Percentiles rank a stretch among this genome's conserved stretches.
phyloP scores from a whole-genome alignment of 1,140 invertebrate genomes.

The Nautilus pompilius region DNA sequence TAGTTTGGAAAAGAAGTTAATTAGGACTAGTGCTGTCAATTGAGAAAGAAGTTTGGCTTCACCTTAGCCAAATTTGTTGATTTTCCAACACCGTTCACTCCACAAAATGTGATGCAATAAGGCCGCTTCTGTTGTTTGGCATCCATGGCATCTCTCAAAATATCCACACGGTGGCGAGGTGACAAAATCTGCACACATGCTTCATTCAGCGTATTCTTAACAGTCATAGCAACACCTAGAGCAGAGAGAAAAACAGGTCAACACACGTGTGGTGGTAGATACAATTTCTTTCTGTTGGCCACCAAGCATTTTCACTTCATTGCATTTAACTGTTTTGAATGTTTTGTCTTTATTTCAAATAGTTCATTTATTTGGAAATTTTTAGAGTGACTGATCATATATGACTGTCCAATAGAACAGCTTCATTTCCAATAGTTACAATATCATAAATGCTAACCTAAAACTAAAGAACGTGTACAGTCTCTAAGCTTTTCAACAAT shows the following conservation, averaged over 20 bases:
- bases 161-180: conserved; percentile 92
- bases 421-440: too few relatives aligned
- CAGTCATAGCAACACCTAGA: conserved; percentile 73
- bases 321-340: too few relatives aligned
- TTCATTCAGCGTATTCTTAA: conserved; percentile 64
- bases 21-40: too few relatives aligned
- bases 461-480: too few relatives aligned
- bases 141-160: conserved; percentile 92
- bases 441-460: too few relatives aligned
- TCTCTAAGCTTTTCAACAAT: neutral
- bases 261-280: neutral
- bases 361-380: too few relatives aligned
- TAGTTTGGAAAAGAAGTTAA: too few relatives aligned
- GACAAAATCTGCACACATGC: conserved; percentile 85
- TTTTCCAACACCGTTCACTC: conserved; percentile 99
- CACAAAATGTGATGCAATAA: conserved; percentile 96
- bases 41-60: neutral
- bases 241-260: conserved; percentile 6
- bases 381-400: too few relatives aligned
- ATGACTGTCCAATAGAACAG: too few relatives aligned
- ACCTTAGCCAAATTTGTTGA: conserved; percentile 98
- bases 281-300: too few relatives aligned
- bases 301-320: too few relatives aligned
- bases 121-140: conserved; percentile 76
- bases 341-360: too few relatives aligned